Evolutionary conservation across 2,797 vertebrate species (phyloP).

Genomic region (Molossus alvarezi): DNA sequence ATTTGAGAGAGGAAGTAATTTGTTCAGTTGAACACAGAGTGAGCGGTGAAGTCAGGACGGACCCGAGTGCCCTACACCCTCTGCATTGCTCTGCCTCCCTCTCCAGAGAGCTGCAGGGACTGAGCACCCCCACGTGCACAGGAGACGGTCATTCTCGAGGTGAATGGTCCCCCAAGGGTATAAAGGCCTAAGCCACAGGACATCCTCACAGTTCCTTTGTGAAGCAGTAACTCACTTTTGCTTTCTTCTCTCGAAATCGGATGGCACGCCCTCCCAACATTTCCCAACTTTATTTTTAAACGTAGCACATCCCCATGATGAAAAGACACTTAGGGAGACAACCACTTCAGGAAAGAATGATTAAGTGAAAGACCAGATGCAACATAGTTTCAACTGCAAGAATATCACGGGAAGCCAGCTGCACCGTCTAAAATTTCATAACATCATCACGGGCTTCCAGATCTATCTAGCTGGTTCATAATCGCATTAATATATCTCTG

Average conservation of each 20-base stretch:
- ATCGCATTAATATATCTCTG: slow-evolving; percentile 71
- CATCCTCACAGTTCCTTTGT: slow-evolving; percentile 34
- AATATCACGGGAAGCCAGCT: slow-evolving; percentile 89
- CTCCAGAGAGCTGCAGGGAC: not conserved
- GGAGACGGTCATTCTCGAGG: not conserved
- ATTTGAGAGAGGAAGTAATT: slow-evolving; percentile 49
- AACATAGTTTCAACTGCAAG: slow-evolving; percentile 89
- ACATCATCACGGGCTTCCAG: slow-evolving; percentile 88
- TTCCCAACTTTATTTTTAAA: slow-evolving; percentile 84
- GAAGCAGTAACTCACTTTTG: slow-evolving; percentile 63
- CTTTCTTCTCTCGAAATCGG: slow-evolving; percentile 76
- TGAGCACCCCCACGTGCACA: not conserved
- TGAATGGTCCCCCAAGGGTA: not conserved
- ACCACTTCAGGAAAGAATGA: slow-evolving; percentile 85
- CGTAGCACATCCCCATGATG: slow-evolving; percentile 84
- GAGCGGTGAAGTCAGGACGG: slow-evolving; percentile 13
- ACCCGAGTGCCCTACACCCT: not conserved
- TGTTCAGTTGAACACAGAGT: not conserved
- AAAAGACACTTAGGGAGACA: slow-evolving; percentile 81
- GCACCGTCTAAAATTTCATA: slow-evolving; percentile 88
- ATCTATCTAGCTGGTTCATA: slow-evolving; percentile 88
- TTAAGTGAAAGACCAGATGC: slow-evolving; percentile 89
- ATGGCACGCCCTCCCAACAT: slow-evolving; percentile 70
- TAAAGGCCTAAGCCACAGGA: not conserved
- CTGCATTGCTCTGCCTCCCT: not conserved